phyloP scores from a whole-genome alignment of 2,113 vertebrate genomes.

The Oreamnos americanus region DNA sequence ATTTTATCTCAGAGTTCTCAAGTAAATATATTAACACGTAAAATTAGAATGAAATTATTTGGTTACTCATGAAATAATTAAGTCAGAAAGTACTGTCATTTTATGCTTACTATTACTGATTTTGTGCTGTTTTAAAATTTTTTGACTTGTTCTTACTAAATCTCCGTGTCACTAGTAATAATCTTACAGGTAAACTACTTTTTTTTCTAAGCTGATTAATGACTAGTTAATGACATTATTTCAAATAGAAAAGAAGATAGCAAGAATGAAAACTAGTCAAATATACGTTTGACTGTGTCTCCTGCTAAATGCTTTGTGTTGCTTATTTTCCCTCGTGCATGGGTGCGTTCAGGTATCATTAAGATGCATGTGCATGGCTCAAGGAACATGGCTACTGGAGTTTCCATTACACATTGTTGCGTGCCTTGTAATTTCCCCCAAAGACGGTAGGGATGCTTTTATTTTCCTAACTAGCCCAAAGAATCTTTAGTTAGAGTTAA shows the following conservation, averaged over 20 bases:
- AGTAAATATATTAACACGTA: conserved; percentile 16
- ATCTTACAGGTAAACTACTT: not conserved
- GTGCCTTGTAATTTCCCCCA: conserved; percentile 72
- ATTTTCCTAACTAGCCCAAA: conserved; percentile 59
- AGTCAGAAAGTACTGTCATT: not conserved
- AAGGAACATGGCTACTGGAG: conserved; percentile 63
- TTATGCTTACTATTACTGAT: not conserved
- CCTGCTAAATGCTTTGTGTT: conserved; percentile 57
- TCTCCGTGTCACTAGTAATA: conserved; percentile 15
- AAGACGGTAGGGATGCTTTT: conserved; percentile 71
- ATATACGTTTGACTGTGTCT: conserved; percentile 31
- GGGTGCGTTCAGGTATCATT: conserved; percentile 66
- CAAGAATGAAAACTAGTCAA: conserved; percentile 25
- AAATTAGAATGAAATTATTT: conserved; percentile 50
- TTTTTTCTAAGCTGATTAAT: conserved; percentile 10
- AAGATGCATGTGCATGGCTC: conserved; percentile 82
- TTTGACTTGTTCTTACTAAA: conserved; percentile 9
- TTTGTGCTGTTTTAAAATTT: conserved; percentile 28
- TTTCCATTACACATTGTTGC: conserved; percentile 74
- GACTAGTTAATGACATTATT: conserved; percentile 24
- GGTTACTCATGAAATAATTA: not conserved
- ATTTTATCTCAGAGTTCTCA: conserved; percentile 25
- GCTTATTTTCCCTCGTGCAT: conserved; percentile 77
- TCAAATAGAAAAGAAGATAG: conserved; percentile 39
- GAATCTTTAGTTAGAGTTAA: conserved; percentile 38